These are phyloP conservation scores for Macrostomum lignano DNA, from an alignment of 1,140 invertebrate genomes.

Conservation along the genomic window DNA sequence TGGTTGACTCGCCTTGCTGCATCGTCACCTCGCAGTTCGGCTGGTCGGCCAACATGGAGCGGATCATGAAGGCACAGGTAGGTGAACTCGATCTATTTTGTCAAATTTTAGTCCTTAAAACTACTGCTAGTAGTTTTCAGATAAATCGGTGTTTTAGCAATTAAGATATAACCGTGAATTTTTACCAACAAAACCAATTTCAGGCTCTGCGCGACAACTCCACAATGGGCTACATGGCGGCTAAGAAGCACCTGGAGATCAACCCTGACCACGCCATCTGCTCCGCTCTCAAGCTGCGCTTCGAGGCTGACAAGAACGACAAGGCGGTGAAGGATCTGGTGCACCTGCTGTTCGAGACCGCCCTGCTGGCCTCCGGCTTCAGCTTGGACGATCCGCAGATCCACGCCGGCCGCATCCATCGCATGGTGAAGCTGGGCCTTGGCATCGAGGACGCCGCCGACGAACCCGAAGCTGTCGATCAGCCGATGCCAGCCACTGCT, in stretches of 20 bases:
- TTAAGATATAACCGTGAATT: conserved; percentile 57
- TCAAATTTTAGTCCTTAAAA: too few species aligned
- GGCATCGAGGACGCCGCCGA: conserved; percentile 61
- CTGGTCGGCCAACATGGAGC: conserved; percentile 97
- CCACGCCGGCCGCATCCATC: conserved; percentile 32
- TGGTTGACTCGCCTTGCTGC: conserved; percentile 85
- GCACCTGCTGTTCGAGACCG: conserved; percentile 62
- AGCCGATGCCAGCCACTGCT: too few species aligned
- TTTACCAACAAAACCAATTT: conserved; percentile 58
- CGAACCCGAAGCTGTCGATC: too few species aligned
- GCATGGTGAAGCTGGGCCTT: conserved; percentile 90
- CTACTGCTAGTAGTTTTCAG: too few species aligned
- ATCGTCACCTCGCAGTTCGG: conserved; percentile 97
- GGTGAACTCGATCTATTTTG: too few species aligned
- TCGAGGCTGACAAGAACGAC: conserved; percentile 79
- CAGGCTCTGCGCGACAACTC: conserved; percentile 68
- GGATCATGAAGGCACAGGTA: conserved; percentile 98
- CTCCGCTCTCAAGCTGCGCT: conserved; percentile 55
- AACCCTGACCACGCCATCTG: conserved; percentile 87
- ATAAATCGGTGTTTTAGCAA: too few species aligned
- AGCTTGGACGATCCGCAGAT: conserved; percentile 53
- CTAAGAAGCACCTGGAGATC: conserved; percentile 81
- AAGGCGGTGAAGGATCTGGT: conserved; percentile 79
- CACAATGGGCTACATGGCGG: conserved; percentile 93
- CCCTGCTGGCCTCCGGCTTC: conserved; percentile 63